Conservation (phyloP, 2,797 vertebrate species). For the Anas georgica region DNA sequence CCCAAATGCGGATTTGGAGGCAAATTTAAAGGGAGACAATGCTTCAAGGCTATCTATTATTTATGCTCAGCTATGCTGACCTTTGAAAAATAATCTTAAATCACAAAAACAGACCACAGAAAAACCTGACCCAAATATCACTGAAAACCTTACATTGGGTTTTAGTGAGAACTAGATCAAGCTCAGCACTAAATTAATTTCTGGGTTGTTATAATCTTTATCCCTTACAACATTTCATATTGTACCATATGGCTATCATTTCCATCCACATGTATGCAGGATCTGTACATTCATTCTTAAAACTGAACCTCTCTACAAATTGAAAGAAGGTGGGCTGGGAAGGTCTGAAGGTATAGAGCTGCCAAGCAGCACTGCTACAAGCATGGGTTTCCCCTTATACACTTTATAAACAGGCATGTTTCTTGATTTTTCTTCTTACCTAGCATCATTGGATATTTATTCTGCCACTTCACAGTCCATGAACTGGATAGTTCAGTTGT, state of each 20-base stretch:
- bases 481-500: not conserved
- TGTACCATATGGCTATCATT: not conserved
- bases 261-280: not conserved
- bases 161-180: conserved; percentile 13
- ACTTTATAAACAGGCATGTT: not conserved
- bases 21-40: not conserved
- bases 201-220: conserved; percentile 19
- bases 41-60: conserved; percentile 5
- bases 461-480: not conserved
- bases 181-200: conserved; percentile 22
- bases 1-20: not conserved
- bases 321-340: not conserved
- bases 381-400: fast-evolving
- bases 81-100: conserved; percentile 22
- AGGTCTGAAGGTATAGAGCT: not conserved
- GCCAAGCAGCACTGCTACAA: fast-evolving
- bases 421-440: not conserved
- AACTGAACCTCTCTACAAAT: not conserved
- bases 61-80: not conserved
- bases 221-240: not conserved
- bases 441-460: not conserved
- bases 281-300: not conserved
- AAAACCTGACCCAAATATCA: not conserved
- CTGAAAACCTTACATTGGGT: not conserved
- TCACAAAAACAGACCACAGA: not conserved